Conservation (phyloP, 2,888 invertebrate species). For the Ectemnius lituratus region DNA sequence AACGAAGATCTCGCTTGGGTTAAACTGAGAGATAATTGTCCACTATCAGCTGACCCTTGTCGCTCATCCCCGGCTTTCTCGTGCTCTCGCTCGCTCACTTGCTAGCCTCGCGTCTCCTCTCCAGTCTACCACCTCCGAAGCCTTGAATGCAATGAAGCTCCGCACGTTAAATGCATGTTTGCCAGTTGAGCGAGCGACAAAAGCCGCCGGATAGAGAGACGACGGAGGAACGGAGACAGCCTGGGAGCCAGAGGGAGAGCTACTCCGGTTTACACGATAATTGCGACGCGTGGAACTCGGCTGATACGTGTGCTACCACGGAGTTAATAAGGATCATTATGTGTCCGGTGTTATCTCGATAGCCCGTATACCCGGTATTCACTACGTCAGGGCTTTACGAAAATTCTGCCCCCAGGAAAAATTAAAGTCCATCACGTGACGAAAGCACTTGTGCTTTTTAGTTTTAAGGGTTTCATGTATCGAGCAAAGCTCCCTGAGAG, state of each 20-base stretch:
- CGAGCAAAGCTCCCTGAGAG: neutral
- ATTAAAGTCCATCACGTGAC: too few species aligned
- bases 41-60: conserved; percentile 67
- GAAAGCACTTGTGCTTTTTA: too few species aligned
- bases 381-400: conserved; percentile 5
- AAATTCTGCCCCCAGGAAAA: conserved; percentile 2
- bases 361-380: neutral
- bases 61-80: conserved; percentile 36
- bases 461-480: neutral
- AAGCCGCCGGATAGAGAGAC: conserved; percentile 2
- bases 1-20: conserved; percentile 51
- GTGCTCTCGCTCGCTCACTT: conserved; percentile 16
- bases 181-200: conserved; percentile 29
- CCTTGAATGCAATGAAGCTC: conserved; percentile 33
- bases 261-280: conserved; percentile 45
- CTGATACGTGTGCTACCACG: conserved; percentile 52
- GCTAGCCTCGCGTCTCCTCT: neutral
- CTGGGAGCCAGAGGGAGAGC: conserved; percentile 6
- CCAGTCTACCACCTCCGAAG: conserved; percentile 11
- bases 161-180: conserved; percentile 40
- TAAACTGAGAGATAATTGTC: conserved; percentile 66
- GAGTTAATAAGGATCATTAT: conserved; percentile 55
- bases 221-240: conserved; percentile 4
- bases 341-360: conserved; percentile 35
- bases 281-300: conserved; percentile 55